These are phyloP conservation scores for Thumatha senex DNA, from an alignment of 2,888 invertebrate genomes.

Conservation along the genomic window DNA sequence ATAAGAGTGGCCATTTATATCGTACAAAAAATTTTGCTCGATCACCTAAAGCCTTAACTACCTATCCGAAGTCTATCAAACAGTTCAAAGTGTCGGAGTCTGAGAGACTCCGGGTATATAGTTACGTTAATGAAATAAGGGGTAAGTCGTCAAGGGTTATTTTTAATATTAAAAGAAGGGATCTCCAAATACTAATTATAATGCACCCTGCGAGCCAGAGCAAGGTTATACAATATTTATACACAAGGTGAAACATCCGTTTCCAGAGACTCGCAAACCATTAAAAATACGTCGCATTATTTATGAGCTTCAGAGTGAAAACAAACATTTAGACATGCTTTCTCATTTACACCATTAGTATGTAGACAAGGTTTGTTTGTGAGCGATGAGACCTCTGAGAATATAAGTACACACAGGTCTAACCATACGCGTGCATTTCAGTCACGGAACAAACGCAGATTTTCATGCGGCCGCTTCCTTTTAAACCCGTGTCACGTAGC, in stretches of 20 bases:
- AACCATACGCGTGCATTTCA: slow-evolving; percentile 26
- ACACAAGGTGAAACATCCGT: neutral
- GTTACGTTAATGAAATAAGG: no score
- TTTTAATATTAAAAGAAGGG: no score
- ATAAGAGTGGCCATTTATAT: no score
- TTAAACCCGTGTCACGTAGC: slow-evolving; percentile 48
- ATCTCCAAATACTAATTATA: no score
- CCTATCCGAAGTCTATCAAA: no score
- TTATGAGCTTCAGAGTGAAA: neutral
- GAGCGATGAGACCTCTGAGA: slow-evolving; percentile 29
- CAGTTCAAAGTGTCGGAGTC: no score
- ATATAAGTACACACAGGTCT: slow-evolving; percentile 23
- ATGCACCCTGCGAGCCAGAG: no score
- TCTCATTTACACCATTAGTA: slow-evolving; percentile 8
- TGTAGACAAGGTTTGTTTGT: slow-evolving; percentile 13
- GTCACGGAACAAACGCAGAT: slow-evolving; percentile 41
- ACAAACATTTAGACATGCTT: slow-evolving; percentile 1
- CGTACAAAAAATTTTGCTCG: no score
- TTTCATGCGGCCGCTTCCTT: slow-evolving; percentile 35
- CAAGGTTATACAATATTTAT: no score
- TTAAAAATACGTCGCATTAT: neutral
- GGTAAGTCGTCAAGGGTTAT: no score
- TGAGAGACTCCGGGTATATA: no score
- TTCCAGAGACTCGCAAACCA: neutral
- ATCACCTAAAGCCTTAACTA: no score